A percentile compares a stretch with the other conserved stretches of the same genome.
phyloP scores from a whole-genome alignment of 2,888 invertebrate genomes.

The Mythimna albipuncta region DNA sequence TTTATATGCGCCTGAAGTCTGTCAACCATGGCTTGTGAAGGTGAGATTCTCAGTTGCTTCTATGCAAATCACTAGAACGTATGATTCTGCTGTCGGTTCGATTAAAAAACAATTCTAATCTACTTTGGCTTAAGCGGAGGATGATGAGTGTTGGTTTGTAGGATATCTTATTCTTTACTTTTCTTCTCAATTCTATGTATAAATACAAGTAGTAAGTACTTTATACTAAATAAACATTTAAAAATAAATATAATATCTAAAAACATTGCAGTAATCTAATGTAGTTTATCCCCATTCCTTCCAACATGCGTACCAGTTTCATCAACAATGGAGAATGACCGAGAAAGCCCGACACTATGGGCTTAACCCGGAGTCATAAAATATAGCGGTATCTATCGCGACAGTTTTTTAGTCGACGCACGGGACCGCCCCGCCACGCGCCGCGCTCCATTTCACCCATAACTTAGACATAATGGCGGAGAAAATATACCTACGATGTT shows the following conservation, averaged over 20 bases:
- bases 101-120: too few species aligned
- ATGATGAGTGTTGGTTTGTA: too few species aligned
- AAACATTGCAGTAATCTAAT: background rate
- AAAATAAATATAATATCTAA: background rate
- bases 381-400: slow-evolving; percentile 36
- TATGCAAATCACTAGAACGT: too few species aligned
- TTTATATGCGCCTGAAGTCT: background rate
- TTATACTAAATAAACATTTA: too few species aligned
- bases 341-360: slow-evolving; percentile 4
- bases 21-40: too few species aligned
- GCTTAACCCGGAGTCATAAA: slow-evolving; percentile 47
- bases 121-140: too few species aligned
- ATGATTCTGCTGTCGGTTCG: too few species aligned
- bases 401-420: slow-evolving; percentile 24
- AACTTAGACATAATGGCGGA: slow-evolving; percentile 36
- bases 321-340: slow-evolving; percentile 1
- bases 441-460: slow-evolving; percentile 13
- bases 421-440: background rate
- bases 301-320: background rate
- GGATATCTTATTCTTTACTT: too few species aligned
- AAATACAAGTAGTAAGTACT: too few species aligned
- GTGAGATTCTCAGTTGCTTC: too few species aligned
- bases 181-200: too few species aligned
- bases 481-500: slow-evolving; percentile 10
- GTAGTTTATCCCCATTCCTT: background rate